These are phyloP conservation scores for Nothoprocta pentlandii DNA, from an alignment of 2,113 vertebrate species.

Conservation along the genomic window DNA sequence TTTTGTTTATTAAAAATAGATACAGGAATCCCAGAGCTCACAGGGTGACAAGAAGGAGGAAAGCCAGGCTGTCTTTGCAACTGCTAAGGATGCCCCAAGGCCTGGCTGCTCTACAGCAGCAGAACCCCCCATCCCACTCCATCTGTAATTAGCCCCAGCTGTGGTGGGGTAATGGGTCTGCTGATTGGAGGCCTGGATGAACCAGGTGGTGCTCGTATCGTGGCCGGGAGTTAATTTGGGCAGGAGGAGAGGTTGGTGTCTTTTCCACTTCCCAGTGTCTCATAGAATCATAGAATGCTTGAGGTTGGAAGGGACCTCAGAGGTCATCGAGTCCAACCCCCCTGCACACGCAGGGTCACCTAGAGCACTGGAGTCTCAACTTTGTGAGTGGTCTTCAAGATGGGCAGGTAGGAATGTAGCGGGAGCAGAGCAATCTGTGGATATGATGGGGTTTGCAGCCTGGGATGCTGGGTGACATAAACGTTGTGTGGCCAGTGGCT, in stretches of 20 bases:
- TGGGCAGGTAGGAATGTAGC: not conserved
- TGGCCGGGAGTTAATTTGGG: rapidly evolving
- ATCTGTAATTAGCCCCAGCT: not conserved
- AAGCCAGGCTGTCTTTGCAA: not conserved
- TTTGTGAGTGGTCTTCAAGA: rapidly evolving
- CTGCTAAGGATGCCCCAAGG: not conserved
- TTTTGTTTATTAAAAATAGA: not conserved
- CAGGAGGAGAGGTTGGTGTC: not conserved
- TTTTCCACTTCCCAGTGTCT: rapidly evolving
- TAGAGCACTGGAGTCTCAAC: too few relatives aligned
- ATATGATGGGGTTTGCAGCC: not conserved
- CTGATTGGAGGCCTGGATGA: not conserved
- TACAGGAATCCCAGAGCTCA: not conserved
- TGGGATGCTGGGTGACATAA: rapidly evolving
- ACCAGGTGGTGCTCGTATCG: not conserved
- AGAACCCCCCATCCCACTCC: not conserved
- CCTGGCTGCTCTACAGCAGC: not conserved
- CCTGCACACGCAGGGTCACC: too few relatives aligned
- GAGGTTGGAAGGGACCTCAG: too few relatives aligned
- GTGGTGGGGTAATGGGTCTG: not conserved
- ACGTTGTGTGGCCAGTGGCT: not conserved
- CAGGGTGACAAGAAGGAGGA: not conserved
- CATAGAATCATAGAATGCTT: too few relatives aligned
- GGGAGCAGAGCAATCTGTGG: rapidly evolving
- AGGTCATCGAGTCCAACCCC: too few relatives aligned